These are phyloP conservation scores for Drosophila macrospina DNA, from an alignment of 2,888 invertebrate species.

Conservation along the genomic window DNA sequence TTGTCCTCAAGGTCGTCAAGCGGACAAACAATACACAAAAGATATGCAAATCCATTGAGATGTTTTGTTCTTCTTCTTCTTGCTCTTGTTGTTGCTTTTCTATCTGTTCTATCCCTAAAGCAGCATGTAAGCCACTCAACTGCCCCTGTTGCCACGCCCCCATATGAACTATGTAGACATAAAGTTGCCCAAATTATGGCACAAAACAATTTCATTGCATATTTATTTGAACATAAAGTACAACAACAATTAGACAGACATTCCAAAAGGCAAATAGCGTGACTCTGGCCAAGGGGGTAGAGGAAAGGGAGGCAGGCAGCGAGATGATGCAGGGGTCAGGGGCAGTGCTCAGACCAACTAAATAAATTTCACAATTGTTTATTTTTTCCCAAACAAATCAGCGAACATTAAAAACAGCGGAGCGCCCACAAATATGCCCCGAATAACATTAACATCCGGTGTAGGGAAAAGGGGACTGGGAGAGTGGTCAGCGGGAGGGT, in stretches of 20 bases:
- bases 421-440: slow-evolving; percentile 58
- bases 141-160: not conserved
- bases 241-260: slow-evolving; percentile 52
- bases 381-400: slow-evolving; percentile 78
- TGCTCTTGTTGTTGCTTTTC: slow-evolving; percentile 26
- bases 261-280: slow-evolving; percentile 28
- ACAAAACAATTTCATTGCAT: slow-evolving; percentile 65
- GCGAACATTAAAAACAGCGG: slow-evolving; percentile 73
- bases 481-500: not conserved
- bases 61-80: too few relatives aligned
- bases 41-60: slow-evolving; percentile 66
- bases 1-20: slow-evolving; percentile 60
- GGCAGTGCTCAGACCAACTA: slow-evolving; percentile 53
- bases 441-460: slow-evolving; percentile 64
- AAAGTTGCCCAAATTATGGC: slow-evolving; percentile 64
- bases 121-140: not conserved
- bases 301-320: not conserved
- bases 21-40: slow-evolving; percentile 54
- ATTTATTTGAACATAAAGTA: slow-evolving; percentile 71
- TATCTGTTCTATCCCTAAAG: not conserved
- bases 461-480: not conserved
- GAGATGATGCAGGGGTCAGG: not conserved
- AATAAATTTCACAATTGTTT: slow-evolving; percentile 76
- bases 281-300: too few relatives aligned
- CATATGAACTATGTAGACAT: slow-evolving; percentile 32